These are phyloP conservation scores for Scomberomorus guttatus DNA, from an alignment of 2,797 vertebrate genomes.

Conservation along the genomic window DNA sequence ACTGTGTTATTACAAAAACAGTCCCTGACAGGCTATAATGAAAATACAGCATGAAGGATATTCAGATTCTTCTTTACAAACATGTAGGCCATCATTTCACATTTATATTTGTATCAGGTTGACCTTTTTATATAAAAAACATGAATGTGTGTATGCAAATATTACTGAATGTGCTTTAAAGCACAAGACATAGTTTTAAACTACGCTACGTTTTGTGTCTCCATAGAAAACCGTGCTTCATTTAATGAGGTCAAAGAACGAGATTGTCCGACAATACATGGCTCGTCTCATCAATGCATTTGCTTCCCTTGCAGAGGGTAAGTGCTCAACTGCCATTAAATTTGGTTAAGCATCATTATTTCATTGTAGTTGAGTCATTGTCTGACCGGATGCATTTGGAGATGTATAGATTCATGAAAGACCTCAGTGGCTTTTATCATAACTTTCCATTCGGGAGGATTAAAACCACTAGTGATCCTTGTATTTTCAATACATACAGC, in stretches of 20 bases:
- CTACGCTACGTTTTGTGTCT: conserved; percentile 4
- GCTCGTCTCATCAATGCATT: conserved; percentile 94
- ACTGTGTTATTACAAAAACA: no score
- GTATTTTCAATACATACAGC: not conserved
- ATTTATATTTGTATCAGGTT: not conserved
- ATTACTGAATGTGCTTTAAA: not conserved
- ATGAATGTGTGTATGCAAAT: not conserved
- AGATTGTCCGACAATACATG: conserved; percentile 91
- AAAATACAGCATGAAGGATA: no score
- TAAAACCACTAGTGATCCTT: conserved; percentile 37
- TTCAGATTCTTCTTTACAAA: no score
- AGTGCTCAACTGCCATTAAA: conserved; percentile 60
- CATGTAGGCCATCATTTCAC: no score
- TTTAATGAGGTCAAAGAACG: conserved; percentile 89
- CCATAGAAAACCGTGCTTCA: conserved; percentile 88
- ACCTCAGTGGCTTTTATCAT: conserved; percentile 20
- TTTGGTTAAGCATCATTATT: conserved; percentile 22
- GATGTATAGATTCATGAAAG: conserved; percentile 7
- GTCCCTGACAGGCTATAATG: no score
- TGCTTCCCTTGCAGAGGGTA: conserved; percentile 93
- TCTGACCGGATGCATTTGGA: conserved; percentile 33
- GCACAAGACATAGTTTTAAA: not conserved
- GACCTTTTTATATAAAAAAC: not conserved
- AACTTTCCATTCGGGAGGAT: not conserved
- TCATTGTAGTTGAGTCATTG: conserved; percentile 30